Evolutionary conservation across 1,140 invertebrate species (phyloP).

Genomic region (Venturia canescens): DNA sequence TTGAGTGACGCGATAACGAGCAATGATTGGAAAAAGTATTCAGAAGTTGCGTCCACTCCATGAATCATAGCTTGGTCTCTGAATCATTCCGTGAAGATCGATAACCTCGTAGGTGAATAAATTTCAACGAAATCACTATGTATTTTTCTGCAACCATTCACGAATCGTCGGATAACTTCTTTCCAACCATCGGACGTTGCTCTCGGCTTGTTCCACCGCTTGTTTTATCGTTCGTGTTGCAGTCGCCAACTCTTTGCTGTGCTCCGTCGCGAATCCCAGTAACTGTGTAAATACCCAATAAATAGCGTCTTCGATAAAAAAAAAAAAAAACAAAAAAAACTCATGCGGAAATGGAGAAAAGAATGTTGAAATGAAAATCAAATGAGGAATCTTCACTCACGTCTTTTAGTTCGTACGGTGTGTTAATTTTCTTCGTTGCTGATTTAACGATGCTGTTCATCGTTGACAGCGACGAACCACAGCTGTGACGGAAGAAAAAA

Average conservation of each 20-base stretch:
- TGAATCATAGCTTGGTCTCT: too few species aligned
- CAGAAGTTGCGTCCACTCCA: too few species aligned
- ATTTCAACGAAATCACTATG: neutral
- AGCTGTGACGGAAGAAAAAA: constrained; percentile 73
- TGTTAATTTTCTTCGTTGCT: constrained; percentile 84
- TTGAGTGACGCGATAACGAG: too few species aligned
- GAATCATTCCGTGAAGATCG: too few species aligned
- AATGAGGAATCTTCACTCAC: constrained; percentile 75
- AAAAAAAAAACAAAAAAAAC: constrained; percentile 16
- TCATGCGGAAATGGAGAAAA: neutral
- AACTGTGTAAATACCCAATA: constrained; percentile 73
- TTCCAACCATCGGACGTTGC: constrained; percentile 89
- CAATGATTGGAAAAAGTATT: too few species aligned
- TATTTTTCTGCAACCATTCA: constrained; percentile 80
- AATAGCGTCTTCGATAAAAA: constrained; percentile 7
- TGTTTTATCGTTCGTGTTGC: constrained; percentile 84
- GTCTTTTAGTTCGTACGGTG: constrained; percentile 85
- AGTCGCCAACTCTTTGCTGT: constrained; percentile 80
- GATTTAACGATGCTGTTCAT: constrained; percentile 86
- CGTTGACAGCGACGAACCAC: constrained; percentile 83
- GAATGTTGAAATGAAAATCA: neutral
- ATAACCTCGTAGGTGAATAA: too few species aligned
- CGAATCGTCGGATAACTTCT: constrained; percentile 85
- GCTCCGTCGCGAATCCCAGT: constrained; percentile 80
- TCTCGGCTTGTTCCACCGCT: constrained; percentile 85